Base-by-base conservation (phyloP, 2,797 vertebrate species). In the Chaenodraco wilsoni region DNA sequence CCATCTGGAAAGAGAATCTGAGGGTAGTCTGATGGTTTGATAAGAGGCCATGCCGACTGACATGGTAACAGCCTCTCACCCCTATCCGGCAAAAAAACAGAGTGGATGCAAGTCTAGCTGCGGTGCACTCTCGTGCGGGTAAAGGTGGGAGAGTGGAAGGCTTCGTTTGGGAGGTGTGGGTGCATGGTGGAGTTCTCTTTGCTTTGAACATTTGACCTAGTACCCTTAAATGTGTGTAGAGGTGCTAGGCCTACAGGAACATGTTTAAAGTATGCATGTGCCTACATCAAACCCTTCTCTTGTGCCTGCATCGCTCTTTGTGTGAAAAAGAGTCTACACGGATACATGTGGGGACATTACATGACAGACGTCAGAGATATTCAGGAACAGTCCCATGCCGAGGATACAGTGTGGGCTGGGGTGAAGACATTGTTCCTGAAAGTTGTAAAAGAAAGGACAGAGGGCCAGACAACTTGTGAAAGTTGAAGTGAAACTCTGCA, bases 1-100 rank as follows among this genome's bases (percentile, higher is more conserved):
- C 88, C 92, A 96, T 95, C 94, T 95, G 90, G 91, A 95, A 95
- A 93, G 94, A 89, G 92, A 94, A 96, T 93, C 90, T 93, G 92
- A 92, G 90, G 88, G 92, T 84, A 89, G 88, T 75, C 87, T 62
- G 89, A 94, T 91, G 93, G 90, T 87, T 68, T 27, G 94, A 93
- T 94, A 92, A 95, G 91, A 85, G 85, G 79, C 84, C 82, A 84
- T 83, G 88, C 82, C 81, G 90, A 90, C 84, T 89, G 92, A 92
- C 89, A 89, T 27, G 86, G 90, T 88, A 91, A 91, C 86, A 85
- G 86, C 86, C 83, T 87, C 87, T 89, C 73, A 76, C 87, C 87
- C 90, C 89, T 84, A 88, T 90, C 83, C 55, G 69, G 69, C 56
- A 82, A 67, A 83, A 27, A 80, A 76, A 1, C 19, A 10, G 45